These are phyloP conservation scores for Enteromius unitaeniatus DNA, from an alignment of 2,797 vertebrate species.

Conservation along the genomic window DNA sequence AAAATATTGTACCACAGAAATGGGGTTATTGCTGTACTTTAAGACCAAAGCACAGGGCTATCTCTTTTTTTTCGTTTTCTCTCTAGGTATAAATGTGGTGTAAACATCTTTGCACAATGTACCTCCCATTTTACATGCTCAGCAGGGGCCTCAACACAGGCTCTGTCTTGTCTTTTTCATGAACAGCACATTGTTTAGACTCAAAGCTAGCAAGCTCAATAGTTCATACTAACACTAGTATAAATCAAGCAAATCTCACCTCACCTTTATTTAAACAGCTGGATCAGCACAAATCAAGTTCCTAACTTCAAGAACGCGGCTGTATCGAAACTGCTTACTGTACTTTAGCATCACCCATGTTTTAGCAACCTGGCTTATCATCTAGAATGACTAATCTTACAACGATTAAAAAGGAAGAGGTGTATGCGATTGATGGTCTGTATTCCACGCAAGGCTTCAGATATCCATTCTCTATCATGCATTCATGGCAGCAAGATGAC, in stretches of 20 bases:
- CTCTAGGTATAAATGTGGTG: constrained; percentile 39
- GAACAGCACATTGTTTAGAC: constrained; percentile 73
- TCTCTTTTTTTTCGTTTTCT: not conserved
- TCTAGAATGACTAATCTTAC: not conserved
- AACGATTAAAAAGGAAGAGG: not conserved
- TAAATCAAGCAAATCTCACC: constrained; percentile 62
- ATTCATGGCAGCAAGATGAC: constrained; percentile 64
- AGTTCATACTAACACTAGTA: constrained; percentile 45
- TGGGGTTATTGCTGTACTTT: constrained; percentile 6
- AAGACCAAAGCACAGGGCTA: not conserved
- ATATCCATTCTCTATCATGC: constrained; percentile 45
- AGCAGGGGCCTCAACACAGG: constrained; percentile 64
- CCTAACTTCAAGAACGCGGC: not conserved
- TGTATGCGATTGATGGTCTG: not conserved
- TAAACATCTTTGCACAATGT: constrained; percentile 36
- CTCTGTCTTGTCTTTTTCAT: constrained; percentile 71
- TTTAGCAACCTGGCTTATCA: constrained; percentile 8
- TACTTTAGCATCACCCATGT: not conserved
- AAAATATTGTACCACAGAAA: constrained; percentile 53
- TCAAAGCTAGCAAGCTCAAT: constrained; percentile 58
- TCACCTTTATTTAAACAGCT: constrained; percentile 73
- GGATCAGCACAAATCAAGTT: constrained; percentile 61
- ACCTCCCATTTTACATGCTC: constrained; percentile 63
- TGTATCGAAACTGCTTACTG: not conserved
- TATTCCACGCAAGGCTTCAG: constrained; percentile 23